A percentile compares a stretch with the other conserved stretches of the same genome.
Conservation (phyloP, 2,113 vertebrate species). For the Acanthochromis polyacanthus region DNA sequence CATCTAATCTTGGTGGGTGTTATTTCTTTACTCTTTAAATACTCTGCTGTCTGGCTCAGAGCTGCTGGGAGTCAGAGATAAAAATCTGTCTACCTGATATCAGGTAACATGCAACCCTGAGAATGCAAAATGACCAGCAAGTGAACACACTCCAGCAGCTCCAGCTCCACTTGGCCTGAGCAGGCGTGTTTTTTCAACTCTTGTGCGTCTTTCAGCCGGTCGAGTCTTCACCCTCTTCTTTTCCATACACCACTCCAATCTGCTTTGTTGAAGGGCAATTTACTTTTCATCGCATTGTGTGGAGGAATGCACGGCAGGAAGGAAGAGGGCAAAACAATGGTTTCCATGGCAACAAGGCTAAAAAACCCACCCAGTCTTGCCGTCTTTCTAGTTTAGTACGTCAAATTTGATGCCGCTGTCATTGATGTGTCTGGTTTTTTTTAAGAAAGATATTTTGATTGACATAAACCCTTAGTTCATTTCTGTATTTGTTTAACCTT, state of each 20-base stretch:
- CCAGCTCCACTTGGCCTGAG: slow-evolving; percentile 47
- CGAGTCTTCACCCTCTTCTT: slow-evolving; percentile 72
- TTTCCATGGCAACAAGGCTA: slow-evolving; percentile 73
- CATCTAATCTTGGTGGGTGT: slow-evolving; percentile 75
- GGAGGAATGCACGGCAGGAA: slow-evolving; percentile 85
- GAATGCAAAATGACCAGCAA: slow-evolving; percentile 77
- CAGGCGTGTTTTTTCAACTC: slow-evolving; percentile 61
- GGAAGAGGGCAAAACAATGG: slow-evolving; percentile 85
- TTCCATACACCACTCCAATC: slow-evolving; percentile 73
- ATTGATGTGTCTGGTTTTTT: slow-evolving; percentile 7
- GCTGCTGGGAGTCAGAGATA: slow-evolving; percentile 72
- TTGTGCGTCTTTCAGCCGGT: slow-evolving; percentile 73
- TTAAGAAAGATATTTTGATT: slow-evolving; percentile 50
- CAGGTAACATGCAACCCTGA: slow-evolving; percentile 78
- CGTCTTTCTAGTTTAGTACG: slow-evolving; percentile 35
- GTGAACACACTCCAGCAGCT: slow-evolving; percentile 48
- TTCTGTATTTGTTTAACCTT: slow-evolving; percentile 51
- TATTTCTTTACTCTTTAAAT: slow-evolving; percentile 76
- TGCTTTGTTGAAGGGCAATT: slow-evolving; percentile 84
- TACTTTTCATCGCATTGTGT: slow-evolving; percentile 84
- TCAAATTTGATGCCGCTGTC: slow-evolving; percentile 29
- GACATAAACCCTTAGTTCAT: slow-evolving; percentile 47
- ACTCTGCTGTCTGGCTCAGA: slow-evolving; percentile 62
- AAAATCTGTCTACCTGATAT: slow-evolving; percentile 85
- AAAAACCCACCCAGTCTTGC: slow-evolving; percentile 40